A percentile compares a stretch with the other conserved stretches of the same genome.
phyloP scores from a whole-genome alignment of 1,140 invertebrate genomes.

The Neotoxoptera formosana region DNA sequence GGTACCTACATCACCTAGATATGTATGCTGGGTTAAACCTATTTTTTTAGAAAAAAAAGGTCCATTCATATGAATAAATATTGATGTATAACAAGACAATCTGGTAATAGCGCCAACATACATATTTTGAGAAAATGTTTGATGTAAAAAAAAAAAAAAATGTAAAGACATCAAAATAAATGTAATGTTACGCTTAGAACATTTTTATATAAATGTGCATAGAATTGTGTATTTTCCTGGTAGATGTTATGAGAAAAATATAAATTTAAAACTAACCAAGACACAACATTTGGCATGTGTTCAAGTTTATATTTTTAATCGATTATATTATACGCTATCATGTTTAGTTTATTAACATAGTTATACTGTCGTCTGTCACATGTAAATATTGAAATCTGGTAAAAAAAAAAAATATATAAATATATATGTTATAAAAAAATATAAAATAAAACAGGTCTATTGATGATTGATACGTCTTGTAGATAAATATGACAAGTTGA shows the following conservation, averaged over 20 bases:
- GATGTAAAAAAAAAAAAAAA: conserved; percentile 9
- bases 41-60: neutral
- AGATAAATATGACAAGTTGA: conserved; percentile 51
- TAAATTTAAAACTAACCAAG: conserved; percentile 56
- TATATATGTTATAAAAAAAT: neutral
- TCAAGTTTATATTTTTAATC: conserved; percentile 56
- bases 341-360: conserved; percentile 49
- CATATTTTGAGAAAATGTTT: neutral
- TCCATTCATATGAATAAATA: conserved; percentile 1
- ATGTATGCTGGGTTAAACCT: neutral
- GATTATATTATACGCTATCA: conserved; percentile 51
- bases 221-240: conserved; percentile 43
- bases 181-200: conserved; percentile 34
- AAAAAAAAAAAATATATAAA: neutral
- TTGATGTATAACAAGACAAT: neutral
- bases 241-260: conserved; percentile 49
- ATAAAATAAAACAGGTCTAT: neutral
- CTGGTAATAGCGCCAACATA: neutral
- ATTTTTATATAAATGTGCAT: conserved; percentile 42
- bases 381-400: conserved; percentile 29
- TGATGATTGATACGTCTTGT: neutral
- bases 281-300: conserved; percentile 50
- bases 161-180: conserved; percentile 24
- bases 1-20: neutral
- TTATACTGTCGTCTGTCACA: conserved; percentile 61